These are phyloP conservation scores for Aleiodes alternator DNA, from an alignment of 2,888 invertebrate genomes.

Conservation along the genomic window DNA sequence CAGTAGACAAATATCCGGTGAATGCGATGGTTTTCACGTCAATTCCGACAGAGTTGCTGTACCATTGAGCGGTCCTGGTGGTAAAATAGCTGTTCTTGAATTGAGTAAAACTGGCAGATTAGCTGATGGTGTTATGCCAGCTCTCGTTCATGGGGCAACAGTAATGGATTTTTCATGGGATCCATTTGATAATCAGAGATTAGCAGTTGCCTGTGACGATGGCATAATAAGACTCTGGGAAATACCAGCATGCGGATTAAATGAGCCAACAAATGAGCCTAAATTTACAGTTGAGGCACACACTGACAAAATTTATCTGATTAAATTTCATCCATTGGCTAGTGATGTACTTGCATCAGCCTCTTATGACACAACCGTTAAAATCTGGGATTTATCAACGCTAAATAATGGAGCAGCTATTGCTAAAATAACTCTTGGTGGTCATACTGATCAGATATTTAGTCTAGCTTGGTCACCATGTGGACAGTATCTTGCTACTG, in stretches of 20 bases:
- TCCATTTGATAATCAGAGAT: conserved; percentile 87
- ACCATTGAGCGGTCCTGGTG: conserved; percentile 93
- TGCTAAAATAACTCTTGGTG: conserved; percentile 82
- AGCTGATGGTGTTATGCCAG: conserved; percentile 88
- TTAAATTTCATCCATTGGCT: conserved; percentile 94
- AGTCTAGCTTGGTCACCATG: conserved; percentile 95
- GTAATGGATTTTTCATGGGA: conserved; percentile 97
- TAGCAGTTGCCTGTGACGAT: conserved; percentile 94
- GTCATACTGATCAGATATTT: conserved; percentile 92
- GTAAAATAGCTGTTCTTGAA: conserved; percentile 91
- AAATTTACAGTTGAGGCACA: conserved; percentile 85
- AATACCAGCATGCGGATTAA: conserved; percentile 82
- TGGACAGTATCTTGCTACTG: conserved; percentile 89
- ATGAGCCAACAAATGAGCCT: conserved; percentile 88
- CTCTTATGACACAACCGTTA: conserved; percentile 92
- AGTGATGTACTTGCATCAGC: conserved; percentile 90
- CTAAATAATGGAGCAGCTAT: conserved; percentile 75
- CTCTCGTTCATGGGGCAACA: conserved; percentile 92
- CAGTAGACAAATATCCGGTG: conserved; percentile 93
- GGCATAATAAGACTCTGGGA: conserved; percentile 89
- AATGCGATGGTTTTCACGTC: conserved; percentile 94
- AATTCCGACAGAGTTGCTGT: conserved; percentile 93
- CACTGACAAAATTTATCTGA: conserved; percentile 92
- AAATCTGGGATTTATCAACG: conserved; percentile 87
- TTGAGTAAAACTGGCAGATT: conserved; percentile 85